Evolutionary conservation across 2,888 invertebrate genomes (phyloP), one percentile per base, ranked within the genome.

Genomic region (Drosophila siamana): DNA sequence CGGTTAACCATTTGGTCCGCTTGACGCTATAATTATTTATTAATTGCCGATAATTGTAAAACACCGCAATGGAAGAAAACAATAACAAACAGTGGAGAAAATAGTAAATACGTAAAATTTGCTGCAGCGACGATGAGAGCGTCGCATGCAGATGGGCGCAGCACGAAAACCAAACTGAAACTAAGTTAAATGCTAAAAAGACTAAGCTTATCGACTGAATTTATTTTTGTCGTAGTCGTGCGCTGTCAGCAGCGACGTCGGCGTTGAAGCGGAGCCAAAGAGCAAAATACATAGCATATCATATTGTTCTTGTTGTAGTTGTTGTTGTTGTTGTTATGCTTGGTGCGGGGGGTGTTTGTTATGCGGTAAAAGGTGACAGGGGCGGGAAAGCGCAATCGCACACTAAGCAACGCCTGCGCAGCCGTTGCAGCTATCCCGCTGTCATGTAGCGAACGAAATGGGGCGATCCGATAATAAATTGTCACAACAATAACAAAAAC

Each of bases 91-190:
- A 19, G 19, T 19, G 19, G 2, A 19, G 19, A 19, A 19, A 26
- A n/a, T 16, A 56, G 16, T 1, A 41, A 13, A 8, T 28, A 22
- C 7, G 2, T 26, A 30, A 16, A 8, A 22, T 26, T 3, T 6
- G n/a, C 41, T 33, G 52, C 65, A 64, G 28, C 62, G 19, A 47
- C 48, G 19, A 19, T 19, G 26, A 55, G 61, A 47, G 38, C 41
- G 43, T n/a, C 63, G 56, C 78, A 71, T 87, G 86, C 82, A 83
- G 80, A 73, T 80, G 75, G 78, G 73, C 83, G 77, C 83, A 76
- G 80, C 72, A 67, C 80, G 69, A 69, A 89, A 83, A 69, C 61
- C 76, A 63, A 83, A 89, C 88, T 89, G 79, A 79, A 79, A 73
- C 80, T 62, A 69, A 80, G 73, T 80, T 74, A 68, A 80, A 70